Base-by-base conservation (phyloP, 2,797 vertebrate genomes). In the Carapus acus region DNA sequence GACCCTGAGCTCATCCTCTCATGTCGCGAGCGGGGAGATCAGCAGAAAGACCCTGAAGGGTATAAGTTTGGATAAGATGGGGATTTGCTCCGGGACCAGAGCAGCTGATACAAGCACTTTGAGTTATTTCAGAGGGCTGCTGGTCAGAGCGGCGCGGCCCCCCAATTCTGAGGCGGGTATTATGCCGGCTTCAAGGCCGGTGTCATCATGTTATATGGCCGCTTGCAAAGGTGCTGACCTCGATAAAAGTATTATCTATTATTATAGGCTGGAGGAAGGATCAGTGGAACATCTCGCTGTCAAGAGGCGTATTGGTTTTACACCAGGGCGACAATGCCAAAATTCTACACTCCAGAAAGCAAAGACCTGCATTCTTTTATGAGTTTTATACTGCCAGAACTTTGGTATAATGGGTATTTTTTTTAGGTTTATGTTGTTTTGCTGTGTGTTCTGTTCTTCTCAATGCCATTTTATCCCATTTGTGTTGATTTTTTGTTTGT, bases 51-150 rank as follows among this genome's bases (percentile, higher is more conserved):
- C 43, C 64, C 22, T 67, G 54, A 58, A 73, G 70, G 81, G 81
- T 77, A 75, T 72, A 78, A 74, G 65, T 66, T 58, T 64, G 67
- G 70, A 74, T 77, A 59, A 78, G 65, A 68, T 52, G 65, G 66
- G 62, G 76, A 80, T 84, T 84, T 74, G 54, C 54, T 52, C 53
- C 41, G 43, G 52, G 55, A 43, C 62, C 62, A 66, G 37, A 67
- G 58, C 47, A 73, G 82, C 78, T 83, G 76, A 84, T 77, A 61
- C 60, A 69, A 78, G 77, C 78, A 70, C 54, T 80, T 62, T 71
- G 43, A 71, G 65, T 62, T 77, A 65, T 76, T 77, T 73, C 71
- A 47, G 2, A 46, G 45, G 17, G 43, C 54, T 8, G 7, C 33
- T 20, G 13, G 31, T 7, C 6, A 13, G 34, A 36, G 14, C 6